phyloP scores from a whole-genome alignment of 2,113 vertebrate species.

The Ceratotherium simum region DNA sequence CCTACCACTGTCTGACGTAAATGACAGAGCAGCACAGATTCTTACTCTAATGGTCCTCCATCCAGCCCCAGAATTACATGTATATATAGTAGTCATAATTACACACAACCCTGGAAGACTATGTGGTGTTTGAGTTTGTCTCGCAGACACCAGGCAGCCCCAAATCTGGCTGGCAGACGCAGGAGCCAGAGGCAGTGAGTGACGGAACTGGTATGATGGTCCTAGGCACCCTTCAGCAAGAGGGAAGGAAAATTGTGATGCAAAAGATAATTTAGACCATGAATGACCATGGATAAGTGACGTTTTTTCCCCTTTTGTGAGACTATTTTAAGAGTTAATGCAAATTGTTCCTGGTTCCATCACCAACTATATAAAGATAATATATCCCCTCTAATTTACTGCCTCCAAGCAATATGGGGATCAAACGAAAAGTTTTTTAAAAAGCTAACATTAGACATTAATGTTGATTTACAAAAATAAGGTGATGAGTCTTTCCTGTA shows the following conservation, averaged over 20 bases:
- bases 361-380: not conserved
- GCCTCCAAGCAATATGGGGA: not conserved
- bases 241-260: not conserved
- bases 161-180: not conserved
- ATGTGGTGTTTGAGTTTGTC: not conserved
- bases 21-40: not conserved
- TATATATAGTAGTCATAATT: not conserved
- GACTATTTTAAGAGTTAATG: not conserved
- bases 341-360: not conserved
- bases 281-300: not conserved
- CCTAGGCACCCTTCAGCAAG: not conserved
- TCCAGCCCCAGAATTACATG: not conserved
- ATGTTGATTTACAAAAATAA: conserved; percentile 36
- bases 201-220: not conserved
- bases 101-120: not conserved
- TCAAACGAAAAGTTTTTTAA: not conserved
- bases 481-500: not conserved
- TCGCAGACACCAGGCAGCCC: not conserved
- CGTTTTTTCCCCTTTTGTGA: not conserved
- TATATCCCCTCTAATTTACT: not conserved
- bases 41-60: not conserved
- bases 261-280: not conserved
- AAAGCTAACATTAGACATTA: not conserved
- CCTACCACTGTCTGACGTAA: not conserved
- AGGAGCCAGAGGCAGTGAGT: not conserved